Evolutionary conservation across 2,888 invertebrate genomes (phyloP).

Genomic region (Platycheirus rosarum): DNA sequence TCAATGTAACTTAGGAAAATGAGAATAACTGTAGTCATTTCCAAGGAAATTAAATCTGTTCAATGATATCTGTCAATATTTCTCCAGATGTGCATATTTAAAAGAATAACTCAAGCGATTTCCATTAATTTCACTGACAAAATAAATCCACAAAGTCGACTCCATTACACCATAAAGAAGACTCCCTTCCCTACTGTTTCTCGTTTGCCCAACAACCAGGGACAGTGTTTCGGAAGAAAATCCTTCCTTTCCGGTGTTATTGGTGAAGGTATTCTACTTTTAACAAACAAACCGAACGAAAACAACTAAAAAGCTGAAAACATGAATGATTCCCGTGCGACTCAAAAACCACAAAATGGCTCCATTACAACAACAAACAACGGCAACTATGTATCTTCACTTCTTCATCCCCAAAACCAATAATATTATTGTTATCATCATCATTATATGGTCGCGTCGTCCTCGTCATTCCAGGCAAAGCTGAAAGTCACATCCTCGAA

Average conservation of each 20-base stretch:
- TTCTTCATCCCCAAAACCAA: slow-evolving; percentile 44
- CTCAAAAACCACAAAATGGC: slow-evolving; percentile 42
- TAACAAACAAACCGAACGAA: slow-evolving; percentile 11
- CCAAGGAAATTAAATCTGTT: too few relatives aligned
- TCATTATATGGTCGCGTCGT: slow-evolving; percentile 27
- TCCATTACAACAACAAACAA: slow-evolving; percentile 40
- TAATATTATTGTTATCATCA: slow-evolving; percentile 46
- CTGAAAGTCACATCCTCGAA: slow-evolving; percentile 38
- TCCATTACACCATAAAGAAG: slow-evolving; percentile 28
- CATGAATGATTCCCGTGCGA: slow-evolving; percentile 36
- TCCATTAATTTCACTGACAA: slow-evolving; percentile 56
- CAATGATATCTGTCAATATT: too few relatives aligned
- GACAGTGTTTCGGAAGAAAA: slow-evolving; percentile 40
- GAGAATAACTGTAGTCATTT: too few relatives aligned
- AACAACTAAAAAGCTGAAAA: background rate
- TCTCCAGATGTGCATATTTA: slow-evolving; percentile 32
- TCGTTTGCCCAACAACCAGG: background rate
- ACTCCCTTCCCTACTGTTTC: slow-evolving; percentile 11
- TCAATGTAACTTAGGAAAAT: too few relatives aligned
- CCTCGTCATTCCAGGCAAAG: slow-evolving; percentile 42
- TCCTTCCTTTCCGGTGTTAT: slow-evolving; percentile 69
- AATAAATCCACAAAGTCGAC: slow-evolving; percentile 41
- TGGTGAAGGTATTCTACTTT: slow-evolving; percentile 29
- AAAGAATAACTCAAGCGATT: slow-evolving; percentile 68
- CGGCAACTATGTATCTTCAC: slow-evolving; percentile 8